Conservation (phyloP, 2,113 vertebrate species). For the Zosterops hypoxanthus region DNA sequence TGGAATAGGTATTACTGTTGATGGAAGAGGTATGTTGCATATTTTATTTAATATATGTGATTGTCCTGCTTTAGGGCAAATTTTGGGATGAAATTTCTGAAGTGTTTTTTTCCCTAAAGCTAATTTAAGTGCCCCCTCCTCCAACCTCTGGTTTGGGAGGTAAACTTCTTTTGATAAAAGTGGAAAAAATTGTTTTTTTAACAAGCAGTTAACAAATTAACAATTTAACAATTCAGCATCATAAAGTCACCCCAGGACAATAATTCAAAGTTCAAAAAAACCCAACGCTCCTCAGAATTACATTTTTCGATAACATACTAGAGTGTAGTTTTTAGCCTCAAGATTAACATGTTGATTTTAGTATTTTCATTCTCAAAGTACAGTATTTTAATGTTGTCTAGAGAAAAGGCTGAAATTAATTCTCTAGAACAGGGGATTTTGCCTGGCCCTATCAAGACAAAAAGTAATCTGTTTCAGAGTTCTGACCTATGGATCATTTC, state of each 20-base stretch:
- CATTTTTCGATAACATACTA: background rate
- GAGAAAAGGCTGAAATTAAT: background rate
- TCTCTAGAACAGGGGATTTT: background rate
- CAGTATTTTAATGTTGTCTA: background rate
- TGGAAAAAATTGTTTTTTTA: background rate
- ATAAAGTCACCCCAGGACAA: no score
- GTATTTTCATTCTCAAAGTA: background rate
- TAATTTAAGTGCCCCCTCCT: background rate
- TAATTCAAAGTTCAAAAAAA: background rate
- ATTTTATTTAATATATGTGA: background rate
- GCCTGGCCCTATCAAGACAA: background rate
- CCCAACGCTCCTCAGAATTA: background rate
- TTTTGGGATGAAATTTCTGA: background rate
- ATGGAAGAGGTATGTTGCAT: conserved; percentile 77
- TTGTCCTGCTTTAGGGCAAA: background rate
- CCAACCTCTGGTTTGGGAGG: background rate
- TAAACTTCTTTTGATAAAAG: background rate
- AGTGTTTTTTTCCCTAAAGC: background rate
- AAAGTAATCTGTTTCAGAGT: background rate
- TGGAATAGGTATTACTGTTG: conserved; percentile 80
- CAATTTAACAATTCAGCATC: background rate
- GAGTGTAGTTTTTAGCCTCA: background rate
- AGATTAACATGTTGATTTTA: background rate
- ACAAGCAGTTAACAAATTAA: background rate
- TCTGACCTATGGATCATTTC: background rate